Evolutionary conservation across 1,140 invertebrate genomes (phyloP).

Genomic region (Brachionus koreanus): DNA sequence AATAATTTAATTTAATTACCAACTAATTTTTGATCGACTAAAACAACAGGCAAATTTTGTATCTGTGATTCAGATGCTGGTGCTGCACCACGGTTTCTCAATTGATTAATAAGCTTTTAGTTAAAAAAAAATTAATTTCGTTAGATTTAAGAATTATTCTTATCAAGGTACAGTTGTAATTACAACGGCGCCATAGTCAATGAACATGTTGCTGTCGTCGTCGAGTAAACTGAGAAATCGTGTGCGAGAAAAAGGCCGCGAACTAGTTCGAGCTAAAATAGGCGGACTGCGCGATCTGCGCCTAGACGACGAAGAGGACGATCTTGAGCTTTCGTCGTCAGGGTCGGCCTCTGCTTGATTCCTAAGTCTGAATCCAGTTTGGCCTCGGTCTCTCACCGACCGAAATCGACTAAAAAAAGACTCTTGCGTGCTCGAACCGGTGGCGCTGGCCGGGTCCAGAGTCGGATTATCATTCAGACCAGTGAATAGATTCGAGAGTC

Average conservation of each 20-base stretch:
- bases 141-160: neutral
- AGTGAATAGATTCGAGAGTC: neutral
- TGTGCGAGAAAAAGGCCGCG: neutral
- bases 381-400: neutral
- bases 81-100: slow-evolving; percentile 27
- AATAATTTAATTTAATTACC: neutral
- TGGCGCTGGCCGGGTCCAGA: neutral
- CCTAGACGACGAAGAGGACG: neutral
- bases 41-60: slow-evolving; percentile 2
- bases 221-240: slow-evolving; percentile 24
- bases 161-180: slow-evolving; percentile 9
- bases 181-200: slow-evolving; percentile 18
- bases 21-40: slow-evolving; percentile 8
- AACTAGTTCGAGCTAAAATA: neutral
- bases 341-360: neutral
- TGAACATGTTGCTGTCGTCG: slow-evolving; percentile 28
- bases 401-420: slow-evolving; percentile 19
- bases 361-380: neutral
- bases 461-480: neutral
- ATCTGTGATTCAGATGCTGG: slow-evolving; percentile 34
- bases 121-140: neutral
- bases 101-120: slow-evolving; percentile 36
- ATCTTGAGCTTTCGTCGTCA: neutral
- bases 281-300: slow-evolving; percentile 29
- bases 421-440: neutral